Conservation (phyloP, 2,888 invertebrate genomes). For the Allygus modestus region DNA sequence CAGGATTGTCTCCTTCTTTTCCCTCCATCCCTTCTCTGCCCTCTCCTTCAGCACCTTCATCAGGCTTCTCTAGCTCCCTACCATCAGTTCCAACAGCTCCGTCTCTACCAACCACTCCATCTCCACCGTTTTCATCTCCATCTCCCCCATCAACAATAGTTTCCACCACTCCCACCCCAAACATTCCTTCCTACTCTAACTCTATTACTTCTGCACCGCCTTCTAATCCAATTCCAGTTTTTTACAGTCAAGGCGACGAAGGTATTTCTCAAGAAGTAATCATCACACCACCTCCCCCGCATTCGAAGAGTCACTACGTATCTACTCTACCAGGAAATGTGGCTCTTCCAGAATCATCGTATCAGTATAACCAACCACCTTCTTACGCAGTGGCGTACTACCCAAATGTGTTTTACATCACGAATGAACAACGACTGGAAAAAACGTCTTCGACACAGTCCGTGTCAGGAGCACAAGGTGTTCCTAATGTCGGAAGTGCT, state of each 20-base stretch:
- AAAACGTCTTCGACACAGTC: neutral
- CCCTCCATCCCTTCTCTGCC: neutral
- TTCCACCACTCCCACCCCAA: neutral
- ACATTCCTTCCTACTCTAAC: neutral
- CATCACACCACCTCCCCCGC: slow-evolving; percentile 1
- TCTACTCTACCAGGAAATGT: slow-evolving; percentile 25
- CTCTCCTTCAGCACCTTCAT: neutral
- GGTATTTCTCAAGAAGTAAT: slow-evolving; percentile 18
- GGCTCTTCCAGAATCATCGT: slow-evolving; percentile 14
- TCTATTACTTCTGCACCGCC: neutral
- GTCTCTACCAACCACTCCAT: slow-evolving; percentile 7
- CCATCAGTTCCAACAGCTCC: neutral
- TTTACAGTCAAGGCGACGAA: neutral
- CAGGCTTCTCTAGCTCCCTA: neutral
- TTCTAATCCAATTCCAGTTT: neutral
- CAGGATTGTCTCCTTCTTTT: neutral
- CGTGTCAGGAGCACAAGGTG: neutral
- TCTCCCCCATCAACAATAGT: neutral
- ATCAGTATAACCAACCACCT: neutral
- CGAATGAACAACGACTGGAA: slow-evolving; percentile 22
- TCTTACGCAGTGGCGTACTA: slow-evolving; percentile 24
- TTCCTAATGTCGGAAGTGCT: neutral
- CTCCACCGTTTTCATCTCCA: neutral
- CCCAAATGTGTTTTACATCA: slow-evolving; percentile 25
- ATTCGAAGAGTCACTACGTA: neutral